Conservation (phyloP, 2,113 vertebrate species). For the Calonectris borealis region DNA sequence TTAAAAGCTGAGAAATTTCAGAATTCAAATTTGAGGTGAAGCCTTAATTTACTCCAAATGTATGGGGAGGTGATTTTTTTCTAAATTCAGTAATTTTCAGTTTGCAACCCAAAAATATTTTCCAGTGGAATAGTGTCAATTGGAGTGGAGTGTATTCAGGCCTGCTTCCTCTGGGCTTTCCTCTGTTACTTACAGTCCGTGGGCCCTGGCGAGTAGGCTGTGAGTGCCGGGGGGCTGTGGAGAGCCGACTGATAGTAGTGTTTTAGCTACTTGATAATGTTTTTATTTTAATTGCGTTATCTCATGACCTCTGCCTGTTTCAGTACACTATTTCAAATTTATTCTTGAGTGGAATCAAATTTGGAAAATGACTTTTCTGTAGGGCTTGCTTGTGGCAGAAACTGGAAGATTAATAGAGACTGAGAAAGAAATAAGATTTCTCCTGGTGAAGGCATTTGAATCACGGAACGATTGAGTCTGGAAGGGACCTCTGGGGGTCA, state of each 20-base stretch:
- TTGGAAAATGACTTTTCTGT: not conserved
- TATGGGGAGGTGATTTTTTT: not conserved
- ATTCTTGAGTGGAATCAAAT: not conserved
- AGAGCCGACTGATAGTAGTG: not conserved
- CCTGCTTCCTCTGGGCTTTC: not conserved
- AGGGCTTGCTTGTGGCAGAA: not conserved
- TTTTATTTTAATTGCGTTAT: not conserved
- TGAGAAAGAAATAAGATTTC: not conserved
- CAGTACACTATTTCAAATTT: not conserved
- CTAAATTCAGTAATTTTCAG: not conserved
- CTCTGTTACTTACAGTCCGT: not conserved
- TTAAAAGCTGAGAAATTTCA: not conserved
- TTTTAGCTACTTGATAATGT: not conserved
- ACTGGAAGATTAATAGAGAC: not conserved
- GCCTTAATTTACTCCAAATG: not conserved
- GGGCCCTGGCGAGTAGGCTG: not conserved
- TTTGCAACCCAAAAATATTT: not conserved
- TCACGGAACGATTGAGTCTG: not conserved
- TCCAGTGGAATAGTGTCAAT: not conserved
- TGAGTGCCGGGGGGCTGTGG: not conserved
- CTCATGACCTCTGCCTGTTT: not conserved
- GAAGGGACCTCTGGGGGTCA: not conserved
- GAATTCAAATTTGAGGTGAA: not conserved
- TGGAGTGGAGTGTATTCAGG: not conserved
- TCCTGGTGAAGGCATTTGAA: not conserved